Percentiles rank a stretch among this genome's conserved stretches.
These are phyloP conservation scores for Otus sunia DNA, from an alignment of 2,113 vertebrate species.

Conservation along the genomic window DNA sequence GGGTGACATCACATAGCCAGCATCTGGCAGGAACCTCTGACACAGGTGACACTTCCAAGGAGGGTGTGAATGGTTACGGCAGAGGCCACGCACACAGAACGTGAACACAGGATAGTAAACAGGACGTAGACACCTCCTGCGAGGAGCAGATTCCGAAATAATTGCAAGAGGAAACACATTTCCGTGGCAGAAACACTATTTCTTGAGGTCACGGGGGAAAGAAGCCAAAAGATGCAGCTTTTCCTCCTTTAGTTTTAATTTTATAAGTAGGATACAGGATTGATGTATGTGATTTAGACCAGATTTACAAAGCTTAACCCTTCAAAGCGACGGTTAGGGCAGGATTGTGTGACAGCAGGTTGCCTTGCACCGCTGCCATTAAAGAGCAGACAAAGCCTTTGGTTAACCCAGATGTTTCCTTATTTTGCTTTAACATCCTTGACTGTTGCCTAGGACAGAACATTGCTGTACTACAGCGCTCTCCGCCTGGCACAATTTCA, in stretches of 20 bases:
- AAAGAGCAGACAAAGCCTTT: not conserved
- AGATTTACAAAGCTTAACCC: not conserved
- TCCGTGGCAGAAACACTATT: not conserved
- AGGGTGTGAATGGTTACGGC: not conserved
- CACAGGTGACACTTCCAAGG: not conserved
- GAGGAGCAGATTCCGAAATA: not conserved
- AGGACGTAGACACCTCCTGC: not conserved
- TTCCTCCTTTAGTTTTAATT: not conserved
- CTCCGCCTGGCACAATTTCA: not conserved
- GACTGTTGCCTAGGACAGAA: not conserved
- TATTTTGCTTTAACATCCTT: not conserved
- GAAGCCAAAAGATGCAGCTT: not conserved
- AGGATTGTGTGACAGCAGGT: not conserved
- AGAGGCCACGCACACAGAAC: not conserved
- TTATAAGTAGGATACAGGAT: not conserved
- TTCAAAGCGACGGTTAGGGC: not conserved
- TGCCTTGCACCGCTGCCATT: not conserved
- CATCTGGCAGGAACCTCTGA: not conserved
- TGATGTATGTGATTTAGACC: fast-evolving
- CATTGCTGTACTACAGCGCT: not conserved
- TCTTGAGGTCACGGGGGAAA: not conserved
- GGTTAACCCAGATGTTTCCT: not conserved
- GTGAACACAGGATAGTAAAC: not conserved
- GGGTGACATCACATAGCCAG: not conserved
- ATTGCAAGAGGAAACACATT: not conserved